These are phyloP conservation scores for Baryphthengus martii DNA, from an alignment of 2,113 vertebrate species.

Conservation along the genomic window DNA sequence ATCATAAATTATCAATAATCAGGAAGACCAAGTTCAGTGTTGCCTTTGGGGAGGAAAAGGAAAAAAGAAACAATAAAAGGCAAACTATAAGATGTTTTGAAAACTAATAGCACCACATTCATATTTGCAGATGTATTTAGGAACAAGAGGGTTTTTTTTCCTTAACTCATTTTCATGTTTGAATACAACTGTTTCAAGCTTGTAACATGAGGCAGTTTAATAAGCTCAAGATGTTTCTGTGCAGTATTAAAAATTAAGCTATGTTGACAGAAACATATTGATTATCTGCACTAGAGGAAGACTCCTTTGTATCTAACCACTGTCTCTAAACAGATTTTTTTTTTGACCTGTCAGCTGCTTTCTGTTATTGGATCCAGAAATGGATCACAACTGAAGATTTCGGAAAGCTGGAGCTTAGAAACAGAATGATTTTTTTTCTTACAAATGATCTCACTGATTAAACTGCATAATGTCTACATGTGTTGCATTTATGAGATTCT, in stretches of 20 bases:
- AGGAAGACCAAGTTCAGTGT: neutral
- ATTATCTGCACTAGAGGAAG: neutral
- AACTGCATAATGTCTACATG: neutral
- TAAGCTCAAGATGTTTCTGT: neutral
- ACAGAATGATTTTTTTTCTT: neutral
- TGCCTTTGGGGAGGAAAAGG: neutral
- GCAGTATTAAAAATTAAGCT: conserved; percentile 14
- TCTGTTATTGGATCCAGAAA: neutral
- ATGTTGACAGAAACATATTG: neutral
- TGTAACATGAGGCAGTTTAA: neutral
- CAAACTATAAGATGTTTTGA: neutral
- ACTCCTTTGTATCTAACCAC: neutral
- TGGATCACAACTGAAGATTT: neutral
- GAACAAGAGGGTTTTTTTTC: neutral
- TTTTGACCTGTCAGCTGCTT: neutral
- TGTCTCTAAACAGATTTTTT: neutral
- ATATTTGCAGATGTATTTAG: neutral
- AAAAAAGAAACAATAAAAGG: neutral
- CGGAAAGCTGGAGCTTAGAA: neutral
- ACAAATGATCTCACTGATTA: neutral
- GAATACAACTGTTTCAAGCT: neutral
- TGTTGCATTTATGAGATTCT: neutral
- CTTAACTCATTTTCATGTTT: neutral
- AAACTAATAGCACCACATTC: neutral
- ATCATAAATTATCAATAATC: neutral